phyloP scores from a whole-genome alignment of 2,797 vertebrate genomes.

The Carcharodon carcharias region DNA sequence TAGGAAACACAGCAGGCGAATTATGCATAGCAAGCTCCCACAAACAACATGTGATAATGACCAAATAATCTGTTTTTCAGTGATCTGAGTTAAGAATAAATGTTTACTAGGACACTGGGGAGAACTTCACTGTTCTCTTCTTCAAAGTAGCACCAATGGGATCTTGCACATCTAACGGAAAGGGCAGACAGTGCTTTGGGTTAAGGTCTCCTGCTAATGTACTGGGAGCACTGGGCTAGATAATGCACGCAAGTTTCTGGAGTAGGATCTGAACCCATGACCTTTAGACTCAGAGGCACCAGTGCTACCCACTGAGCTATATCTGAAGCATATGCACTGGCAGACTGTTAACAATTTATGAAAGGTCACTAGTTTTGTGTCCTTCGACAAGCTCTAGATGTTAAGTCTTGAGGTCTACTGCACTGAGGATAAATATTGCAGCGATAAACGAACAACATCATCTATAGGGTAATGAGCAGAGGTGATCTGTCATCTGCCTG shows the following conservation, averaged over 20 bases:
- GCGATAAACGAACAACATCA: slow-evolving; percentile 5
- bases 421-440: neutral
- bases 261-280: neutral
- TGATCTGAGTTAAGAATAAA: neutral
- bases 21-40: neutral
- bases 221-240: neutral
- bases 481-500: neutral
- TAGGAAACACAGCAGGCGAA: neutral
- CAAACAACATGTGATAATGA: neutral
- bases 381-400: neutral
- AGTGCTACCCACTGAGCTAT: neutral
- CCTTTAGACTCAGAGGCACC: neutral
- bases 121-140: neutral
- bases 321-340: neutral
- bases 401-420: neutral
- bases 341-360: neutral
- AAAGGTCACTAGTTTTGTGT: neutral
- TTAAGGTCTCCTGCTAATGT: neutral
- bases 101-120: neutral
- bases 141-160: neutral
- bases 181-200: neutral
- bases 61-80: neutral
- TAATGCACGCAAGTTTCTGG: neutral
- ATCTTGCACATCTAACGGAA: neutral
- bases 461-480: neutral